A percentile compares a stretch with the other conserved stretches of the same genome.
Conservation (phyloP, 1,140 invertebrate species). For the Halictus rubicundus region DNA sequence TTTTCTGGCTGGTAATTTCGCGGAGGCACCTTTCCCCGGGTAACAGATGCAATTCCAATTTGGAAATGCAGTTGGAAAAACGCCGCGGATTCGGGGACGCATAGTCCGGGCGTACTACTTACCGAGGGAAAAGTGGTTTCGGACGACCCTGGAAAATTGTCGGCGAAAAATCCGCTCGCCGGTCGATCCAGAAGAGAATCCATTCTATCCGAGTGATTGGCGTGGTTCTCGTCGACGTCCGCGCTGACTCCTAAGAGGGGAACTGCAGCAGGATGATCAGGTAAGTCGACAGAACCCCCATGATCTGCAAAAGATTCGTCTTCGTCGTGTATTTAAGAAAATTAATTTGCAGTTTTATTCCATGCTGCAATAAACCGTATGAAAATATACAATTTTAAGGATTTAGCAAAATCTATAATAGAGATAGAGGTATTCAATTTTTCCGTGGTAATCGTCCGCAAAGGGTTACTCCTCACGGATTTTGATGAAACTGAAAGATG, state of each 20-base stretch:
- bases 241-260: slow-evolving; percentile 30
- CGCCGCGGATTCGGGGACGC: too few species aligned
- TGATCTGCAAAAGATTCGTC: slow-evolving; percentile 63
- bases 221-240: not conserved
- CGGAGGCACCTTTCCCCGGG: slow-evolving; percentile 32
- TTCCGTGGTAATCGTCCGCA: too few species aligned
- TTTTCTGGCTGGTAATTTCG: not conserved
- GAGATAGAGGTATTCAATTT: too few species aligned
- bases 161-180: not conserved
- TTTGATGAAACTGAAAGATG: too few species aligned
- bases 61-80: slow-evolving; percentile 35
- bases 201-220: not conserved
- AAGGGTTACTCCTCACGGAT: too few species aligned
- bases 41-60: slow-evolving; percentile 35
- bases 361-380: too few species aligned
- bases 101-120: slow-evolving; percentile 6
- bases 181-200: not conserved
- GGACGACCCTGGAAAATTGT: not conserved
- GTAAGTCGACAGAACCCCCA: slow-evolving; percentile 69
- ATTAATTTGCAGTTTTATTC: too few species aligned
- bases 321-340: too few species aligned
- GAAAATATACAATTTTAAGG: too few species aligned
- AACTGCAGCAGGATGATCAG: slow-evolving; percentile 75
- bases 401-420: too few species aligned
- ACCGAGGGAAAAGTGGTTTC: slow-evolving; percentile 28